Conservation (phyloP, 2,888 invertebrate species). For the Antheraea yamamai region DNA sequence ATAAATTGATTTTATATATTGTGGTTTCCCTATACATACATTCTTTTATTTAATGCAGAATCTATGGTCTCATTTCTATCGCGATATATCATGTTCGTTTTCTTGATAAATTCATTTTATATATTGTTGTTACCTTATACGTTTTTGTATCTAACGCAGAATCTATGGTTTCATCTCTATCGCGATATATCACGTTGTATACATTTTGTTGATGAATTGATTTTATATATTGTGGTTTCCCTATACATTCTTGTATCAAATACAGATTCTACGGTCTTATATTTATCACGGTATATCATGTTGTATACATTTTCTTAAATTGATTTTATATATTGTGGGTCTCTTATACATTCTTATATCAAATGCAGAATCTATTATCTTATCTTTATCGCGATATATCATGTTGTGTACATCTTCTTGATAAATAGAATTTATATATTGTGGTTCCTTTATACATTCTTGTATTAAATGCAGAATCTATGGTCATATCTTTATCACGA, state of each 20-base stretch:
- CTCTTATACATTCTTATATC: too few species aligned
- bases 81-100: too few species aligned
- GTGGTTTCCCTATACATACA: neutral
- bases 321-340: neutral
- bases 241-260: neutral
- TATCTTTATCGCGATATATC: constrained; percentile 31
- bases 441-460: neutral
- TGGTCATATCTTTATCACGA: neutral
- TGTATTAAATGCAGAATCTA: too few species aligned
- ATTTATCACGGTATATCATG: too few species aligned
- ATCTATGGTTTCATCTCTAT: neutral
- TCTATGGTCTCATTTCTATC: neutral
- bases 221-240: too few species aligned
- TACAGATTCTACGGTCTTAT: neutral
- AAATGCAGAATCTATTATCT: too few species aligned
- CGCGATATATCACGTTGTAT: too few species aligned
- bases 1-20: neutral
- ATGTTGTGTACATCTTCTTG: too few species aligned
- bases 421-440: neutral
- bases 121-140: neutral
- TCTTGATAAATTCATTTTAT: neutral
- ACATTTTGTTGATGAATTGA: too few species aligned
- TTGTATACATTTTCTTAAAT: too few species aligned
- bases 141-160: too few species aligned
- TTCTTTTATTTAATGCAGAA: too few species aligned